phyloP scores from a whole-genome alignment of 1,140 invertebrate genomes.

The Melanaphis sacchari region DNA sequence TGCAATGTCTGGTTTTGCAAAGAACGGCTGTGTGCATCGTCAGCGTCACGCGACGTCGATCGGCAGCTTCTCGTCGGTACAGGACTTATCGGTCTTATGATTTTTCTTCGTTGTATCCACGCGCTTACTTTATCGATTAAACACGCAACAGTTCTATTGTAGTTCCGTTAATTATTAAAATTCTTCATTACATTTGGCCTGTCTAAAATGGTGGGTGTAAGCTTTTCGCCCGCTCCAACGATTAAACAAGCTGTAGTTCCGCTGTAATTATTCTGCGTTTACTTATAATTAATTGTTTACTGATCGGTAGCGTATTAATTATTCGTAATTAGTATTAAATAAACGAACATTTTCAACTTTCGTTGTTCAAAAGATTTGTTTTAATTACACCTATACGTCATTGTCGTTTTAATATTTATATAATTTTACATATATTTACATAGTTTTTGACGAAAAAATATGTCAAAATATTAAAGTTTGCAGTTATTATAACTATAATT shows the following conservation, averaged over 20 bases:
- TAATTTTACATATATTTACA: not conserved
- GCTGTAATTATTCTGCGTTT: not conserved
- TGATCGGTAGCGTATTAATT: not conserved
- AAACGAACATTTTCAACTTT: not conserved
- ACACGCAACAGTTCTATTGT: not conserved
- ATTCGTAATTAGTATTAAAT: not conserved
- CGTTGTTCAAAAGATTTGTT: not conserved
- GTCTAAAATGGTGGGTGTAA: not conserved
- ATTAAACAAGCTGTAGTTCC: not conserved
- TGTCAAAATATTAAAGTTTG: not conserved
- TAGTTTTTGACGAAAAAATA: not conserved
- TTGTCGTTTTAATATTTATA: no score
- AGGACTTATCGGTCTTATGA: not conserved
- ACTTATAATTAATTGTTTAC: not conserved
- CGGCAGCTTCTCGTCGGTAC: no score
- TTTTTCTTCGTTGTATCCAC: not conserved
- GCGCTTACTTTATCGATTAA: not conserved
- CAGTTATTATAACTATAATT: not conserved
- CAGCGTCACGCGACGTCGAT: no score
- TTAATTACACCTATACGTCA: no score
- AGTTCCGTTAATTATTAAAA: not conserved
- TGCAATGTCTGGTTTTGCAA: not conserved
- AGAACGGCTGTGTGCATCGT: no score
- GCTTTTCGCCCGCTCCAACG: not conserved
- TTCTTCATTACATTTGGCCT: not conserved